Evolutionary conservation across 2,113 vertebrate species (phyloP).

Genomic region (Galeopterus variegatus): DNA sequence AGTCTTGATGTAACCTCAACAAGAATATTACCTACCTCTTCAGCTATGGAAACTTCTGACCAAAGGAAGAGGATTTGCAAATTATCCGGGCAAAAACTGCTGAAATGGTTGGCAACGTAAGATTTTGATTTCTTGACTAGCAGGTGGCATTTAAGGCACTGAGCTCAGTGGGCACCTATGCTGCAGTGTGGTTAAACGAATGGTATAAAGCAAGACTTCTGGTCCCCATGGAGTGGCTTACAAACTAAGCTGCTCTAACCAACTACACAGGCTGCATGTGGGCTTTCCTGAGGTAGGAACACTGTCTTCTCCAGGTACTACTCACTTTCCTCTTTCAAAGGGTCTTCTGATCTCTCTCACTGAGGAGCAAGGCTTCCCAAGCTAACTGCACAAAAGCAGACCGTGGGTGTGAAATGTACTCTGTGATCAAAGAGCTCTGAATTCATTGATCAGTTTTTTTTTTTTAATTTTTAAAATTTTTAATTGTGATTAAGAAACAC

Average conservation of each 20-base stretch:
- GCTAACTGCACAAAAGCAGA: background rate
- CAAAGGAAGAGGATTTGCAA: background rate
- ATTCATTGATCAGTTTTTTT: constrained; percentile 58
- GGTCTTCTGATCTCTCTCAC: background rate
- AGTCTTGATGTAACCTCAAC: background rate
- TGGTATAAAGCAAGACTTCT: background rate
- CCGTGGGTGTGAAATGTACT: background rate
- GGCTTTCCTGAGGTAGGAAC: background rate
- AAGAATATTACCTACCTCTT: background rate
- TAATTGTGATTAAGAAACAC: background rate
- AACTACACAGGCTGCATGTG: too few relatives aligned
- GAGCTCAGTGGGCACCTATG: accelerated
- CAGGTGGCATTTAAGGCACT: background rate
- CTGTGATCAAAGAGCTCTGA: constrained; percentile 63
- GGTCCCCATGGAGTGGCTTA: accelerated
- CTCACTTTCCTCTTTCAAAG: background rate
- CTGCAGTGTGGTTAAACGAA: background rate
- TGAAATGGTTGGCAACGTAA: background rate
- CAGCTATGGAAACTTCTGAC: background rate
- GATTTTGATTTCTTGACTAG: background rate
- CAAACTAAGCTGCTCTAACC: background rate
- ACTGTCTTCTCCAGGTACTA: background rate
- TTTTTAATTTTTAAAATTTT: background rate
- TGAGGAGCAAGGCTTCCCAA: background rate
- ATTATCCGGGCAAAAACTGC: background rate